A percentile compares a stretch with the other conserved stretches of the same genome.
Evolutionary conservation across 2,113 vertebrate species (phyloP).

Genomic region (Hoplias malabaricus): DNA sequence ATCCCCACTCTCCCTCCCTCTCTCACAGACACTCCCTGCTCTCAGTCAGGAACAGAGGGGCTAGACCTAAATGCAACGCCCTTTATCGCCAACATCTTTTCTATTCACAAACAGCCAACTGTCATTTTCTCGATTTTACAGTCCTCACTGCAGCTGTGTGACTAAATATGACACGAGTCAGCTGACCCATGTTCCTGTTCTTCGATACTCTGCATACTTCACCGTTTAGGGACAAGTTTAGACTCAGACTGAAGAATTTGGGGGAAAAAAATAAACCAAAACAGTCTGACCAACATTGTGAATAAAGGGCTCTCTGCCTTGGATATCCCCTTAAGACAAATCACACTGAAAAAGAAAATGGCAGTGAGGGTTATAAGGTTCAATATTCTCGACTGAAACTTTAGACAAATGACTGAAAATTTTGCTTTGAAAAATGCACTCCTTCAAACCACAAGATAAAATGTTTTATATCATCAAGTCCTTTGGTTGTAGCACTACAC

Average conservation of each 20-base stretch:
- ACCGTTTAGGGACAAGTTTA: neutral
- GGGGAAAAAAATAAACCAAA: no score
- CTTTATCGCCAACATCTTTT: neutral
- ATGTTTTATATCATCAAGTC: neutral
- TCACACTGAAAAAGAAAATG: no score
- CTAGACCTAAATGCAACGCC: neutral
- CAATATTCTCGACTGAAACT: no score
- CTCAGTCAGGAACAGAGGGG: neutral
- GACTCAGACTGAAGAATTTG: neutral
- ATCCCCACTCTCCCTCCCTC: neutral
- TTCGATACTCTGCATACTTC: slow-evolving; percentile 26
- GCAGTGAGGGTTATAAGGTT: no score
- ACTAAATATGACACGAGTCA: slow-evolving; percentile 12
- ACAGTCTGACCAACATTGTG: no score
- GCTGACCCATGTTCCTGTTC: slow-evolving; percentile 38
- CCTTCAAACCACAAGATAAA: no score
- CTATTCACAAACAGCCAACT: neutral
- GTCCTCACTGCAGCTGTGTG: neutral
- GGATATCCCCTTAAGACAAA: no score
- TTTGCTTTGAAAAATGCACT: no score
- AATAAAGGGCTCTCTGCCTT: no score
- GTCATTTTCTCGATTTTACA: neutral
- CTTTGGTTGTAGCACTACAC: neutral
- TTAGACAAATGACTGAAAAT: no score
- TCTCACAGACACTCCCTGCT: neutral